Conservation (phyloP, 2,113 vertebrate genomes). For the Nerophis ophidion region DNA sequence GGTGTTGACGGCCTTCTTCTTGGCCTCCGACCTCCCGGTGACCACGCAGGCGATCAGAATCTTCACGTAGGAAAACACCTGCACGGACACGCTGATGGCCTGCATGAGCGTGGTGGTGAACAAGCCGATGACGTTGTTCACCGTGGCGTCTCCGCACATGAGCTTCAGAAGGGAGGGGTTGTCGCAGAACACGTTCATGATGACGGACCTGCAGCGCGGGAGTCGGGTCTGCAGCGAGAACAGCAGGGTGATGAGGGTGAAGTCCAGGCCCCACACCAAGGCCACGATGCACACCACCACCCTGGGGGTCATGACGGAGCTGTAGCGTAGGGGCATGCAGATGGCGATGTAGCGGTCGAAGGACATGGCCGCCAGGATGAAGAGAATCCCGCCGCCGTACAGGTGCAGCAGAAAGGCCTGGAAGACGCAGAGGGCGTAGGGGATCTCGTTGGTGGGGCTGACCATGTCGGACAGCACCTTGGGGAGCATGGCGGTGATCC, state of each 20-base stretch:
- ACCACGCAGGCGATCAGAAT: slow-evolving; percentile 63
- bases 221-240: slow-evolving; percentile 60
- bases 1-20: slow-evolving; percentile 63
- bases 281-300: slow-evolving; percentile 40
- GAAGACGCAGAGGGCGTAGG: slow-evolving; percentile 66
- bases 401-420: slow-evolving; percentile 70
- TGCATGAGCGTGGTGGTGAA: slow-evolving; percentile 63
- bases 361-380: slow-evolving; percentile 72
- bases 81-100: slow-evolving; percentile 53
- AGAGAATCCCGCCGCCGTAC: slow-evolving; percentile 65
- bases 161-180: slow-evolving; percentile 70
- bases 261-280: slow-evolving; percentile 62
- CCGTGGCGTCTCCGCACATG: slow-evolving; percentile 51
- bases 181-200: slow-evolving; percentile 67
- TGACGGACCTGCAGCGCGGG: slow-evolving; percentile 49
- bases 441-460: slow-evolving; percentile 43
- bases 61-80: slow-evolving; percentile 63
- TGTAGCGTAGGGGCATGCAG: slow-evolving; percentile 66
- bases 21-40: slow-evolving; percentile 43
- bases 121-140: slow-evolving; percentile 64
- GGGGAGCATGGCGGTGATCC: slow-evolving; percentile 65
- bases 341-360: slow-evolving; percentile 73
- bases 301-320: slow-evolving; percentile 57
- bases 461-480: slow-evolving; percentile 67
- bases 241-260: slow-evolving; percentile 47